A percentile compares a stretch with the other conserved stretches of the same genome.
These are phyloP conservation scores for Tragulus kanchil DNA, from an alignment of 2,113 vertebrate genomes.

Conservation along the genomic window DNA sequence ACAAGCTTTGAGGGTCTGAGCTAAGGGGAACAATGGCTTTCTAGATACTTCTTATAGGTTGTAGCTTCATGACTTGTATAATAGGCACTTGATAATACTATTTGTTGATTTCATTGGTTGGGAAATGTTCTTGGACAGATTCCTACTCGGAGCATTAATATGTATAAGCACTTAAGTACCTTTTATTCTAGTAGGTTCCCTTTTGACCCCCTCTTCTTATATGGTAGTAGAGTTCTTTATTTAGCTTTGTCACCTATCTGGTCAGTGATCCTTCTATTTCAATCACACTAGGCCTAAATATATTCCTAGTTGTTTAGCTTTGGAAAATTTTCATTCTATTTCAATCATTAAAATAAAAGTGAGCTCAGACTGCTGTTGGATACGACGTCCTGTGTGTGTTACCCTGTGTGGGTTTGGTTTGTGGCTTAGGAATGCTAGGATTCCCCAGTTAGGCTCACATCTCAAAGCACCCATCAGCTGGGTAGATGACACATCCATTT, in stretches of 20 bases:
- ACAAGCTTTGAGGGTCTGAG: background rate
- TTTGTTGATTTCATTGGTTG: slow-evolving; percentile 1
- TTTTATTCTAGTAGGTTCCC: background rate
- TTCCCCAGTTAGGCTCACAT: background rate
- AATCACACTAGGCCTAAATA: background rate
- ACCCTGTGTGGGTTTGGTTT: background rate
- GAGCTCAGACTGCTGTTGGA: background rate
- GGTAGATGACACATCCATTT: background rate
- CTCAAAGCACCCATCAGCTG: background rate
- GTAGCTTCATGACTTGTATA: background rate
- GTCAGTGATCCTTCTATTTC: background rate
- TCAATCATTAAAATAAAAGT: background rate
- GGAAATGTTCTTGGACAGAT: slow-evolving; percentile 1
- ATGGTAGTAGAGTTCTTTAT: slow-evolving; percentile 18
- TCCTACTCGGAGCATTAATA: background rate
- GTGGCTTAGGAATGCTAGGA: background rate
- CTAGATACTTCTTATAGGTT: background rate
- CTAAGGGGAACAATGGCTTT: slow-evolving; percentile 30
- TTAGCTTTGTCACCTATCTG: background rate
- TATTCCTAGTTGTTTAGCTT: background rate
- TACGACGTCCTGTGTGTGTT: background rate
- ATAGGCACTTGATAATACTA: background rate
- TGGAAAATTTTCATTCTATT: too few relatives aligned
- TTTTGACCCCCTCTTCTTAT: background rate
- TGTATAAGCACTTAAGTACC: background rate